Conservation (phyloP, 2,888 invertebrate species). For the Tipula unca region DNA sequence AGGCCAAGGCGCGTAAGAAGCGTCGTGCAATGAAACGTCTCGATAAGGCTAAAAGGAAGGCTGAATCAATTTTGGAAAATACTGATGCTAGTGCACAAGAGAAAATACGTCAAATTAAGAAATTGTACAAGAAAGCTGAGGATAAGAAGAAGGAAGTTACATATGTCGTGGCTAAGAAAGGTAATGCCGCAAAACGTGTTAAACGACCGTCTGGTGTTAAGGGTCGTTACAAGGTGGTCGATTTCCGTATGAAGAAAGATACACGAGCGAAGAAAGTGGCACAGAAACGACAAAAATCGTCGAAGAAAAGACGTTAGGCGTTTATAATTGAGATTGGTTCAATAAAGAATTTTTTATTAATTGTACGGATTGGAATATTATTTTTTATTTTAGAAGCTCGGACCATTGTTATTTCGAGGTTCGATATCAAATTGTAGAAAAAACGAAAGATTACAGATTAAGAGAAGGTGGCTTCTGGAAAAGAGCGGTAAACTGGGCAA, state of each 20-base stretch:
- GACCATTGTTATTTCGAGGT: no score
- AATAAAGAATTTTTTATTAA: neutral
- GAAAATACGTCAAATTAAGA: conserved; percentile 84
- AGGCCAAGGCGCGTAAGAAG: conserved; percentile 97
- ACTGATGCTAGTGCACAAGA: conserved; percentile 85
- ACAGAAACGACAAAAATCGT: neutral
- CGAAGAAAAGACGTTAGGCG: neutral
- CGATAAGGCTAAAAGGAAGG: conserved; percentile 91
- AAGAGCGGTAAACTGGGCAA: no score
- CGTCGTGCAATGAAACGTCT: conserved; percentile 74
- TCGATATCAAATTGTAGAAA: no score
- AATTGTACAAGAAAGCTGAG: conserved; percentile 84
- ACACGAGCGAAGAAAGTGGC: conserved; percentile 46
- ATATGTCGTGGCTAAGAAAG: conserved; percentile 91
- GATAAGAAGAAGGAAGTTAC: conserved; percentile 83
- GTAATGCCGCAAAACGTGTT: conserved; percentile 64
- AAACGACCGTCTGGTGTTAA: conserved; percentile 79
- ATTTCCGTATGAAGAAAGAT: conserved; percentile 94
- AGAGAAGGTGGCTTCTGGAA: no score
- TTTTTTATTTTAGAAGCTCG: no score
- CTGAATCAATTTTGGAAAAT: conserved; percentile 87
- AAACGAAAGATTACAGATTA: no score
- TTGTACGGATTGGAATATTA: no score
- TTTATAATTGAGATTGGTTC: neutral
- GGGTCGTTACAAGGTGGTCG: conserved; percentile 91